phyloP scores from a whole-genome alignment of 1,140 invertebrate species.

The Heliconius congener region DNA sequence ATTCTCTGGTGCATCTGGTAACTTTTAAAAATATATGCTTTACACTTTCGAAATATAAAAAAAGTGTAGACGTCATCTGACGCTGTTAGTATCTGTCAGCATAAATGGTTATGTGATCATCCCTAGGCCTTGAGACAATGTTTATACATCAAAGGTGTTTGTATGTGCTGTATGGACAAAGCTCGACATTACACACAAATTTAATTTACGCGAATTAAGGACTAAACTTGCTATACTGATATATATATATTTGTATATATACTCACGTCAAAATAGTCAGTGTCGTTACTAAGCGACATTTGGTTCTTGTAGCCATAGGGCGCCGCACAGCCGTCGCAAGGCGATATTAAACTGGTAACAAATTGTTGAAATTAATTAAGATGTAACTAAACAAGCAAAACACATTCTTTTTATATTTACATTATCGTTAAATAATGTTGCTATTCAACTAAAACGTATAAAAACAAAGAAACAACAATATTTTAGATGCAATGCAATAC shows the following conservation, averaged over 20 bases:
- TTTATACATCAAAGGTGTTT: too few species aligned
- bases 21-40: too few species aligned
- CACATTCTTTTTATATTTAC: background rate
- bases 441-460: background rate
- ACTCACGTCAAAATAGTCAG: conserved; percentile 80
- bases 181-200: too few species aligned
- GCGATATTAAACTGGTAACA: conserved; percentile 85
- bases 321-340: conserved; percentile 92
- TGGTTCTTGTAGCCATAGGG: conserved; percentile 97
- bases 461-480: background rate
- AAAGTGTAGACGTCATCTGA: too few species aligned
- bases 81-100: too few species aligned
- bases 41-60: too few species aligned
- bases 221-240: background rate
- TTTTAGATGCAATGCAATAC: background rate
- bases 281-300: conserved; percentile 93
- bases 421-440: too few species aligned
- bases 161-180: too few species aligned
- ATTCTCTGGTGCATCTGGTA: too few species aligned
- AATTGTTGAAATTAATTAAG: background rate
- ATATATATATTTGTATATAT: background rate
- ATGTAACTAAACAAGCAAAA: background rate
- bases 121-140: too few species aligned
- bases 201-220: background rate
- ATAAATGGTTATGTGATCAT: too few species aligned